Percentiles rank a stretch among this genome's conserved stretches.
Evolutionary conservation across 2,888 invertebrate genomes (phyloP).

Genomic region (Eledona agricola): DNA sequence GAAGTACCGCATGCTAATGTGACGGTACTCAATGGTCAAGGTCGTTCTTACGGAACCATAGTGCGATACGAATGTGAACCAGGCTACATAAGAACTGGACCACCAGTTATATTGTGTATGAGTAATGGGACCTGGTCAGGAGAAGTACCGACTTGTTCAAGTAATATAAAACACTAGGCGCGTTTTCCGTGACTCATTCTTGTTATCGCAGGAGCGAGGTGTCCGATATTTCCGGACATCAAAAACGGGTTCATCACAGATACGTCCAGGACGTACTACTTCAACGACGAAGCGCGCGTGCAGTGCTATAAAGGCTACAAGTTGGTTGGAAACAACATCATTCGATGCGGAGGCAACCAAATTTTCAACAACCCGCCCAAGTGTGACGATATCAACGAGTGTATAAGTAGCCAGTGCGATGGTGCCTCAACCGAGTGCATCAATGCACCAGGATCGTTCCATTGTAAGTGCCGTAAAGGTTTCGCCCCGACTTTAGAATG

Average conservation of each 20-base stretch:
- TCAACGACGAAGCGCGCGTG: slow-evolving; percentile 89
- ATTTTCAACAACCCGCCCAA: slow-evolving; percentile 84
- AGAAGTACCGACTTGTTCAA: slow-evolving; percentile 85
- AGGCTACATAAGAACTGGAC: slow-evolving; percentile 87
- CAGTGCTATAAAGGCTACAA: slow-evolving; percentile 92
- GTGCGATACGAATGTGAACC: slow-evolving; percentile 92
- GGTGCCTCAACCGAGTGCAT: slow-evolving; percentile 89
- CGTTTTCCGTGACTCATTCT: slow-evolving; percentile 23
- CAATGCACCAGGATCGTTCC: slow-evolving; percentile 88
- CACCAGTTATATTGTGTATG: slow-evolving; percentile 92
- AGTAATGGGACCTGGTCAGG: slow-evolving; percentile 96
- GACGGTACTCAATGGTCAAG: slow-evolving; percentile 87
- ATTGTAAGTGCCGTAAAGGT: slow-evolving; percentile 85
- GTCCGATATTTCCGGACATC: slow-evolving; percentile 80
- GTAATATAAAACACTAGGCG: no score
- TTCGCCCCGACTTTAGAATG: slow-evolving; percentile 88
- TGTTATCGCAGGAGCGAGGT: slow-evolving; percentile 67
- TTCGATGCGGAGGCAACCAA: slow-evolving; percentile 86
- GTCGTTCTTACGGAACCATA: slow-evolving; percentile 92
- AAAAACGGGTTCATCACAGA: slow-evolving; percentile 90
- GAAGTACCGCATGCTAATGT: slow-evolving; percentile 90
- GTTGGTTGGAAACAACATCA: slow-evolving; percentile 82
- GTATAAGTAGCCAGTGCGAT: slow-evolving; percentile 88
- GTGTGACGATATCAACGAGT: slow-evolving; percentile 93
- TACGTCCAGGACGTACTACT: slow-evolving; percentile 77